Evolutionary conservation across 2,113 vertebrate genomes (phyloP).

Genomic region (Spermophilus dauricus): DNA sequence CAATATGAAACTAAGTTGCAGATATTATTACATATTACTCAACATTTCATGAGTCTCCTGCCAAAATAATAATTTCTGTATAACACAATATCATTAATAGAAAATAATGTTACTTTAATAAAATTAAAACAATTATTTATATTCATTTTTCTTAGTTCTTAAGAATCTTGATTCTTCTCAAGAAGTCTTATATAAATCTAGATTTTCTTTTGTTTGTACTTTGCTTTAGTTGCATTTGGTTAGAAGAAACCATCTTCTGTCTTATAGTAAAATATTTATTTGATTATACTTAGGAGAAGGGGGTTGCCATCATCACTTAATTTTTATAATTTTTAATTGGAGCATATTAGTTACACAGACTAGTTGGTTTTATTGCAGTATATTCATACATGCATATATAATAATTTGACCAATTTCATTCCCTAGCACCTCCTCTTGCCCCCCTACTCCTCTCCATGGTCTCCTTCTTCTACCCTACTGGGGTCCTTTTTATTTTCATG

Average conservation of each 20-base stretch:
- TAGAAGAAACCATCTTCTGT: neutral
- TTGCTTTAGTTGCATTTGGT: neutral
- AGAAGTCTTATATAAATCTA: neutral
- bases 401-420: too few species aligned
- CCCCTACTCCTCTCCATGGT: too few species aligned
- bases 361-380: too few species aligned
- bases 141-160: neutral
- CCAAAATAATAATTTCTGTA: neutral
- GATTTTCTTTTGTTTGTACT: neutral
- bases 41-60: neutral
- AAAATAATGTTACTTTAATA: neutral
- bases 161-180: neutral
- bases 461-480: too few species aligned
- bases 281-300: neutral
- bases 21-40: too few species aligned
- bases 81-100: neutral
- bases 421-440: too few species aligned
- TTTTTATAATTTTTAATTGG: too few species aligned
- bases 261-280: neutral
- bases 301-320: too few species aligned
- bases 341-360: too few species aligned
- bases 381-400: too few species aligned
- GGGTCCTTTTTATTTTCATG: too few species aligned
- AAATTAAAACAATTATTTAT: neutral
- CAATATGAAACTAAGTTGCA: neutral